Base-by-base conservation (phyloP, 2,113 vertebrate genomes). In the Corythoichthys intestinalis region DNA sequence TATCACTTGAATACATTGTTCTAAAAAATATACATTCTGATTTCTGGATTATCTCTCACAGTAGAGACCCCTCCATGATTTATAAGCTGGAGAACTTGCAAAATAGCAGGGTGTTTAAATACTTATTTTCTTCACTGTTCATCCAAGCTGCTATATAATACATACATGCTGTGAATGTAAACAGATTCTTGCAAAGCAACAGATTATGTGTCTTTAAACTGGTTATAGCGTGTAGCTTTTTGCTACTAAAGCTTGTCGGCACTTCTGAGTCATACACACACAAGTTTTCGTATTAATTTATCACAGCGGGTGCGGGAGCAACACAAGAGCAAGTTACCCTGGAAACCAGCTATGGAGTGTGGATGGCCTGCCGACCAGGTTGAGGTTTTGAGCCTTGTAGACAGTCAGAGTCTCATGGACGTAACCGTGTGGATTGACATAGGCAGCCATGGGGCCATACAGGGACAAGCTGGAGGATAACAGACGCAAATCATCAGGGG, bases 341-440 rank as follows among this genome's bases (percentile, higher is more conserved):
- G 97, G 97, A 88, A 99, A 99, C 97, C 97, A 99, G 92, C 96
- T 99, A 89, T 98, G 96, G 67, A 96, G 91, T 0, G 96, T 98
- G 1, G 96, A 98, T 14, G 97, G 93, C n/a, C 94, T 85, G 13
- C 97, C 95, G 13, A 81, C 90, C 83, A 98, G 90, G 67, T 92
- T 97, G 80, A 99, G 80, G 85, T 98, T 98, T 90, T 73, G 92
- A 58, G 97, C 93, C 90, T 95, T 99, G 76, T 96, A 97, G 10
- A 98, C 97, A 0, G 97, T 98, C 37, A 98, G 92, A 0, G 97
- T 97, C 84, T 98, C 97, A 0, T 98, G 97, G 80, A 98, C 95
- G 47, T 96, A 98, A 0, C 97, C 97, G 0, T 98, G 97, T 54
- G 96, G 97, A 77, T 99, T 99, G 81, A 99, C 97, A 0, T 98